These are phyloP conservation scores for Automeris io DNA, from an alignment of 2,888 invertebrate genomes.

Conservation along the genomic window DNA sequence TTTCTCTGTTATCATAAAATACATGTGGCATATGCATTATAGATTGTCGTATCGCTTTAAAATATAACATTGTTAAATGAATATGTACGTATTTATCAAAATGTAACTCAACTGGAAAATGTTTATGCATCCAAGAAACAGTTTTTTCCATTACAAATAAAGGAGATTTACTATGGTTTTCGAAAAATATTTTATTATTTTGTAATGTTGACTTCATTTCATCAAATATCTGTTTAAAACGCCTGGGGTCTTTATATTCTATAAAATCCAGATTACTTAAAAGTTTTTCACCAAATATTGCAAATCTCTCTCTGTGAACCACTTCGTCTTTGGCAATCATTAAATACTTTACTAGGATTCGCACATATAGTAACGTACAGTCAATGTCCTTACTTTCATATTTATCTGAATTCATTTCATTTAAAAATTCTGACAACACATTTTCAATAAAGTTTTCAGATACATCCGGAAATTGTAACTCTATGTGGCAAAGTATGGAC, in stretches of 20 bases:
- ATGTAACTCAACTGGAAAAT: slow-evolving; percentile 5
- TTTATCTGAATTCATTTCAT: neutral
- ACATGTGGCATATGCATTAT: neutral
- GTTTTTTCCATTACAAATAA: neutral
- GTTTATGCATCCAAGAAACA: slow-evolving; percentile 5
- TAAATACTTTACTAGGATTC: slow-evolving; percentile 3
- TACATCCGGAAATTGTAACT: slow-evolving; percentile 9
- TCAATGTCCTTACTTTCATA: neutral
- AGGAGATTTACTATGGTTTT: neutral
- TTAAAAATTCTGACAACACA: slow-evolving; percentile 2
- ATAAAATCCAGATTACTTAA: neutral
- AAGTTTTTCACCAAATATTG: neutral
- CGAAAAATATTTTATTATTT: slow-evolving; percentile 4
- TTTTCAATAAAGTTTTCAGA: slow-evolving; percentile 4
- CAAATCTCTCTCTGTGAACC: slow-evolving; percentile 3
- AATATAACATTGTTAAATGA: slow-evolving; percentile 6
- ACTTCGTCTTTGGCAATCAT: slow-evolving; percentile 3
- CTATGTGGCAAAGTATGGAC: slow-evolving; percentile 24
- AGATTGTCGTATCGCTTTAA: slow-evolving; percentile 4
- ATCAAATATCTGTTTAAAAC: neutral
- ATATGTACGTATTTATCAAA: slow-evolving; percentile 2
- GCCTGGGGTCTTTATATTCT: neutral
- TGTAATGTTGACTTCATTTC: neutral
- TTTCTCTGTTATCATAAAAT: slow-evolving; percentile 1
- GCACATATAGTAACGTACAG: neutral